Evolutionary conservation across 1,140 invertebrate genomes (phyloP), one percentile per base, ranked within the genome.

Genomic region (Caenorhabditis inopinata): DNA sequence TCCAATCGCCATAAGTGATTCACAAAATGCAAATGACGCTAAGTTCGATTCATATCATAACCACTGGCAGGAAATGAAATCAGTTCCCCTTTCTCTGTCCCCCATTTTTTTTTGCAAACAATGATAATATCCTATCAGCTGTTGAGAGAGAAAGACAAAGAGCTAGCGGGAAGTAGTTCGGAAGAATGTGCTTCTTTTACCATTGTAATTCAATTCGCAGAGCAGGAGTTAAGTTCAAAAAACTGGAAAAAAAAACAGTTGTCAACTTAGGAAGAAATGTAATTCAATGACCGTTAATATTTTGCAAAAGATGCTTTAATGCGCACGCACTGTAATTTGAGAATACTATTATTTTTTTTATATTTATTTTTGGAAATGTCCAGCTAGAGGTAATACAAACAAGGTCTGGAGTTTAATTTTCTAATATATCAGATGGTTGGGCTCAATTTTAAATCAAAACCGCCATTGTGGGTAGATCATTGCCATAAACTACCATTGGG

Each of bases 151-250:
- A 58, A 9, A 32, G 51, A 58, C 35, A 32, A 25, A 68, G 32
- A 68, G 38, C 58, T 68, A 38, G 58, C 38, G 58, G 32, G 58
- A 68, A 68, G 58, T 14, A 58, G 27, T n/a, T n/a, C n/a, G 27
- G 58, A 32, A 29, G 58, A 38, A 68, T 29, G 58, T 38, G 58
- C 14, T 42, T 42, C 38, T 42, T 42, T 14, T 68, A 35, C 58
- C 58, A 18, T n/a, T 21, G 38, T 38, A 68, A 29, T 32, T 68
- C 58, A 38, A 68, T 68, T 32, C 58, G 58, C 58, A 68, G 35
- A 68, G 38, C 58, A 68, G 38, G 38, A 58, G 51, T 32, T 29
- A 68, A 68, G 58, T 68, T 68, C 58, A 21, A 38, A 68, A 68
- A 68, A 38, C 1, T 12, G 35, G 9, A 38, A 14, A 68, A n/a